Conservation (phyloP, 2,113 vertebrate species). For the Apaloderma vittatum region DNA sequence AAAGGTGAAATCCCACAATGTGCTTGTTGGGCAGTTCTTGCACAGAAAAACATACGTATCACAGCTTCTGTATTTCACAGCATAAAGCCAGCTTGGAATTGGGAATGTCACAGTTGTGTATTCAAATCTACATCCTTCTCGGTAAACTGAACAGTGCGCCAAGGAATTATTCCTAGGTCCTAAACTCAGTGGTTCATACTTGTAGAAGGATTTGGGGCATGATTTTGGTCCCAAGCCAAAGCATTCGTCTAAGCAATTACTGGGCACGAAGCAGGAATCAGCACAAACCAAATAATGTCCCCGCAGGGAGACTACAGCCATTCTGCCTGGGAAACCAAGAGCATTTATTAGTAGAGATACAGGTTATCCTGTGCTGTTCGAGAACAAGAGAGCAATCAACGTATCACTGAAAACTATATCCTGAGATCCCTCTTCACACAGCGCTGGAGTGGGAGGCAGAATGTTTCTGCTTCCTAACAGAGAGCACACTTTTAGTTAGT, state of each 20-base stretch:
- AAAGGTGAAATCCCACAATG: not conserved
- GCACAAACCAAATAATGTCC: not conserved
- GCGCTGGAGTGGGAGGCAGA: not conserved
- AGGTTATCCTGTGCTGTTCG: not conserved
- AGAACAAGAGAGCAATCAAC: not conserved
- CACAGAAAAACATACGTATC: not conserved
- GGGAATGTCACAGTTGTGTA: not conserved
- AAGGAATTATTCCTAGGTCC: not conserved
- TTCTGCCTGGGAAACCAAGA: not conserved
- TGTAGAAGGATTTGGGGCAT: not conserved
- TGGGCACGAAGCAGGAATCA: not conserved
- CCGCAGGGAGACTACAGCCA: not conserved
- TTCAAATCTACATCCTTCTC: not conserved
- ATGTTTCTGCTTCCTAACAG: not conserved
- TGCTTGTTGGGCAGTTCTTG: not conserved
- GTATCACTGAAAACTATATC: not conserved
- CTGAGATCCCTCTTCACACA: not conserved
- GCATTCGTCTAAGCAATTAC: not conserved
- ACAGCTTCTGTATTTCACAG: not conserved
- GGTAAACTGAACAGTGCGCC: not conserved
- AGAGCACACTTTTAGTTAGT: rapidly evolving
- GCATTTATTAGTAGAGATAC: not conserved
- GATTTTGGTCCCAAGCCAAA: not conserved
- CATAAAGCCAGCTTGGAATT: not conserved
- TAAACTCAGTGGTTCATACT: not conserved